Conservation (phyloP, 2,113 vertebrate genomes). For the Microcebus lehilahytsara region DNA sequence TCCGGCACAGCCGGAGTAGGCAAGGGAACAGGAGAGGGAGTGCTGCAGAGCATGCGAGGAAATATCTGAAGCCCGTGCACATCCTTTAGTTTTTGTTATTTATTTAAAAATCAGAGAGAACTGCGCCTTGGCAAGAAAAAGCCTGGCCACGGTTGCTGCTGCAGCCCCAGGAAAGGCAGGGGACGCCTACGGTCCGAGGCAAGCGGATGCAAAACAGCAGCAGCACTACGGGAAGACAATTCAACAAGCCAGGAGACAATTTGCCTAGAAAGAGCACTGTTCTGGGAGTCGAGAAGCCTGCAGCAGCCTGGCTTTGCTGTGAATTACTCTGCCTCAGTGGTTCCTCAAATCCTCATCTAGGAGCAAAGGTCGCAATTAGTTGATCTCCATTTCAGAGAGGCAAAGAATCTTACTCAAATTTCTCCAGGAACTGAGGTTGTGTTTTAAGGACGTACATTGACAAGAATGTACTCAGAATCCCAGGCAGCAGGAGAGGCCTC, state of each 20-base stretch:
- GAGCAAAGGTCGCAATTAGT: background rate
- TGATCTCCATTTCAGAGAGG: background rate
- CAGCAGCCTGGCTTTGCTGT: background rate
- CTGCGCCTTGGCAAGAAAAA: background rate
- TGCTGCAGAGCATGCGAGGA: background rate
- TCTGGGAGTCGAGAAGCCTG: background rate
- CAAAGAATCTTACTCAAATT: background rate
- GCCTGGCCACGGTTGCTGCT: background rate
- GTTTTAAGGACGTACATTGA: background rate
- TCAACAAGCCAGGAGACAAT: background rate
- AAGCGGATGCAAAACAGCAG: background rate
- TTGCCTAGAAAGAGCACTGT: background rate
- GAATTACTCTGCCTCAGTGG: background rate
- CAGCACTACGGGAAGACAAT: background rate
- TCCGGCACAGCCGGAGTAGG: background rate
- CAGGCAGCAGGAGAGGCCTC: background rate
- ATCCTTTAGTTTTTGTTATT: constrained; percentile 40
- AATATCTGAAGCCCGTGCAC: background rate
- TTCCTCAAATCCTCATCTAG: background rate
- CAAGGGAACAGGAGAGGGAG: background rate
- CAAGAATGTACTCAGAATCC: background rate
- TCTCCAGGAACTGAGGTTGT: background rate
- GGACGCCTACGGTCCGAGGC: background rate
- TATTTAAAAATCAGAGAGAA: constrained; percentile 15
- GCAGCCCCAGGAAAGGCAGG: background rate